Evolutionary conservation across 2,797 vertebrate species (phyloP).

Genomic region (Triplophysa bombifrons): DNA sequence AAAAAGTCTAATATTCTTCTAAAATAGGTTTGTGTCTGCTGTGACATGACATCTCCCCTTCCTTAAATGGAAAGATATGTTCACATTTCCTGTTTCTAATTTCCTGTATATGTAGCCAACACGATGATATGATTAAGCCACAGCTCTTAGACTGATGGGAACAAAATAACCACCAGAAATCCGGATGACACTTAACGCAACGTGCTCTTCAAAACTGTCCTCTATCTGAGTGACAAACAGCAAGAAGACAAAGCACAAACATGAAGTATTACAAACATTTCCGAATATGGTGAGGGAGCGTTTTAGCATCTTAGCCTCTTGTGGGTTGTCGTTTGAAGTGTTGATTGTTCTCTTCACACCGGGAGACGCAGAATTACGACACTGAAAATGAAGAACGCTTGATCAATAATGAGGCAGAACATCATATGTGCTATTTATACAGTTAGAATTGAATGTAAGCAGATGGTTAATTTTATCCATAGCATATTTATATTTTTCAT

Average conservation of each 20-base stretch:
- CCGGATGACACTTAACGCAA: conserved; percentile 29
- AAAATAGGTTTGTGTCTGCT: conserved; percentile 27
- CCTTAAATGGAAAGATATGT: conserved; percentile 44
- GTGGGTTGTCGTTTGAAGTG: conserved; percentile 52
- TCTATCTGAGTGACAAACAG: conserved; percentile 17
- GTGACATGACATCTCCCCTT: conserved; percentile 27
- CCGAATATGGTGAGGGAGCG: conserved; percentile 64
- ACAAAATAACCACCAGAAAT: conserved; percentile 9
- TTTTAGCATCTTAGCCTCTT: conserved; percentile 64
- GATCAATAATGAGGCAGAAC: not conserved
- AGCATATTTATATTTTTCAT: too few relatives aligned
- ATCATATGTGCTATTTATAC: too few relatives aligned
- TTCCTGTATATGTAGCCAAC: conserved; percentile 25
- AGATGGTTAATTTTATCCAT: too few relatives aligned
- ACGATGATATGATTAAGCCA: conserved; percentile 32
- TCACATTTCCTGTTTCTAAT: conserved; percentile 32
- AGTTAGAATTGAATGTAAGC: too few relatives aligned
- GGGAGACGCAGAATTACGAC: conserved; percentile 28
- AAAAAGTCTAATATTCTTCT: conserved; percentile 35
- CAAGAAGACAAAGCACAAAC: conserved; percentile 28
- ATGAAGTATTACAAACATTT: conserved; percentile 60
- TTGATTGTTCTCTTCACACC: conserved; percentile 57
- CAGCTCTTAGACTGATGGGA: not conserved
- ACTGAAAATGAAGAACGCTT: conserved; percentile 5
- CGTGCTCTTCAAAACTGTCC: not conserved